Evolutionary conservation across 2,888 invertebrate genomes (phyloP).

Genomic region (Agonum fuliginosum): DNA sequence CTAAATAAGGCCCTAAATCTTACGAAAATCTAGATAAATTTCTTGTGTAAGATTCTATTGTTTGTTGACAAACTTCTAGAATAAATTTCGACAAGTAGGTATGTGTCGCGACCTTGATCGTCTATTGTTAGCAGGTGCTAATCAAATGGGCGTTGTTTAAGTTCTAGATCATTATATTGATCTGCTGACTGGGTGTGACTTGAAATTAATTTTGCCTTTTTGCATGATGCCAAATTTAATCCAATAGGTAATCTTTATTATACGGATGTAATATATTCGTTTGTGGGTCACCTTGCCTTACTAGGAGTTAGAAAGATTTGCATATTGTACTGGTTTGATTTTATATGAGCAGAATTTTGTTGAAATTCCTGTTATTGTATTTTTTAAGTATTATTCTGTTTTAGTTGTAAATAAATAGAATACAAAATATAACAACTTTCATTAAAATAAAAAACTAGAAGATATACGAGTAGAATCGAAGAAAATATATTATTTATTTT

Average conservation of each 20-base stretch:
- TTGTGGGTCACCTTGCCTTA: slow-evolving; percentile 36
- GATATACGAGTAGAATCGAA: too few relatives aligned
- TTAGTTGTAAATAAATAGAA: slow-evolving; percentile 12
- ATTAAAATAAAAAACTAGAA: too few relatives aligned
- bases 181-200: slow-evolving; percentile 30
- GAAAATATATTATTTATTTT: too few relatives aligned
- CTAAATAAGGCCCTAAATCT: background rate
- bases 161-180: background rate
- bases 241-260: slow-evolving; percentile 34
- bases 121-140: slow-evolving; percentile 37
- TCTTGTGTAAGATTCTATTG: slow-evolving; percentile 4
- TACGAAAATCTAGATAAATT: background rate
- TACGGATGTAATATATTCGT: slow-evolving; percentile 24
- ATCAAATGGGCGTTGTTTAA: slow-evolving; percentile 9
- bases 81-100: background rate
- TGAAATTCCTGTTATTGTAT: slow-evolving; percentile 3
- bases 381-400: background rate
- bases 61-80: background rate
- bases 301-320: background rate
- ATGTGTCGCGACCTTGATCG: slow-evolving; percentile 4
- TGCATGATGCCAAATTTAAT: background rate
- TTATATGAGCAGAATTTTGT: background rate
- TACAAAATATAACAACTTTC: too few relatives aligned
- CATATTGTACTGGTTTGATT: slow-evolving; percentile 22
- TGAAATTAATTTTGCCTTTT: slow-evolving; percentile 34